Base-by-base conservation (phyloP, 2,888 invertebrate genomes). In the Thymelicus lineola region DNA sequence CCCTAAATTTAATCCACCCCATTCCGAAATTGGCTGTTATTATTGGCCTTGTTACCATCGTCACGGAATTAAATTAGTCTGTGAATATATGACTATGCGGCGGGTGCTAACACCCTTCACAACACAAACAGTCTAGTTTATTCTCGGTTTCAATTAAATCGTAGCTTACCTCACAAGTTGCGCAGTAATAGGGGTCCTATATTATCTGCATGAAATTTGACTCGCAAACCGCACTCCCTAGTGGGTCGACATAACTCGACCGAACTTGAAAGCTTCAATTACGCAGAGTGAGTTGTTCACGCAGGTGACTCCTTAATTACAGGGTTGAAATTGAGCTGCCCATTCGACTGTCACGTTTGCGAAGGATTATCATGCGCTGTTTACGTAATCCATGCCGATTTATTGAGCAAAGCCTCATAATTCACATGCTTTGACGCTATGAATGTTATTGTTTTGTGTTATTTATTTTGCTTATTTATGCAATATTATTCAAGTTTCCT, bases 261-360 rank as follows among this genome's bases (percentile, higher is more conserved):
- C 88, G 86, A 83, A 87, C 86, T 87, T 88, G 90, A 90, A 89
- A 89, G 90, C 89, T 89, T 90, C 90, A 92, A 93, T 93, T 93
- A 91, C 86, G 86, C 83, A 80, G 83, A 90, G 90, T 87, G 90
- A 90, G 88, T 87, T 90, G 91, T 92, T 89, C 91, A 90, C 89
- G 88, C 93, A 93, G 93, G 92, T 93, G 91, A 89, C 92, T 91
- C 91, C 89, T 92, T 91, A 91, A 93, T 93, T 91, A 91, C 86
- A 84, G 86, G 85, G 85, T 84, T 84, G 86, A 85, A 88, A 91
- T 90, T 89, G 90, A 92, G 88, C 91, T 89, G 89, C 88, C 91
- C 90, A 88, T 89, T 90, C 86, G 84, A 82, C 86, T 91, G 91
- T 88, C 90, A 87, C 86, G 86, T 89, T 89, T 86, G 84, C 86